These are phyloP conservation scores for Eunapius fragilis DNA, from an alignment of 37 sponge, comb jelly and placozoan species.

Conservation along the genomic window DNA sequence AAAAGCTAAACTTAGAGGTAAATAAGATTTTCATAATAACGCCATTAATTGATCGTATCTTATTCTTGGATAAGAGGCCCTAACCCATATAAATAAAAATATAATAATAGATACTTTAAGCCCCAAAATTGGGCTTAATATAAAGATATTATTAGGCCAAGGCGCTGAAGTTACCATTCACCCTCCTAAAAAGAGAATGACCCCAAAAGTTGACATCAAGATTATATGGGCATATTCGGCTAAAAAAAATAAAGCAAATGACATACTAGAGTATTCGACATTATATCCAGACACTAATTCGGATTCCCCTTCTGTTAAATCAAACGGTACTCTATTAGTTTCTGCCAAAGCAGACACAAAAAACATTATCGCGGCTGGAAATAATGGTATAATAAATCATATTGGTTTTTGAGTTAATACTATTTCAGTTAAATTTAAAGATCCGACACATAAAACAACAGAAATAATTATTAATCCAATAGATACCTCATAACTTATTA, in stretches of 20 bases:
- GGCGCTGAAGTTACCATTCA: slow-evolving; percentile 3
- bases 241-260: slow-evolving; percentile 86
- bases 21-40: slow-evolving; percentile 79
- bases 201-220: slow-evolving; percentile 78
- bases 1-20: slow-evolving; percentile 74
- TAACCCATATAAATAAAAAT: slow-evolving; percentile 72
- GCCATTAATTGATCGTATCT: slow-evolving; percentile 84
- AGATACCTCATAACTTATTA: slow-evolving; percentile 86
- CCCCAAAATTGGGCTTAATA: slow-evolving; percentile 15
- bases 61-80: slow-evolving; percentile 66
- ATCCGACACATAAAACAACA: slow-evolving; percentile 68
- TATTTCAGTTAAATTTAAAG: slow-evolving; percentile 72
- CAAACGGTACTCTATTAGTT: slow-evolving; percentile 85
- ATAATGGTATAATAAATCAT: slow-evolving; percentile 71
- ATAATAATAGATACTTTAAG: slow-evolving; percentile 47
- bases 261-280: slow-evolving; percentile 84
- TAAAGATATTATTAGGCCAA: too few species aligned
- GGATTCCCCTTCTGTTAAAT: slow-evolving; percentile 89
- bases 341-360: slow-evolving; percentile 82
- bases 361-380: slow-evolving; percentile 72
- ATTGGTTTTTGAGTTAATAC: slow-evolving; percentile 53
- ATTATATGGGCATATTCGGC: slow-evolving; percentile 87
- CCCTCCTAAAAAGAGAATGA: slow-evolving; percentile 73
- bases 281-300: slow-evolving; percentile 89
- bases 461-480: slow-evolving; percentile 81